Evolutionary conservation across 2,888 invertebrate species (phyloP).

Genomic region (Molorchus minor): DNA sequence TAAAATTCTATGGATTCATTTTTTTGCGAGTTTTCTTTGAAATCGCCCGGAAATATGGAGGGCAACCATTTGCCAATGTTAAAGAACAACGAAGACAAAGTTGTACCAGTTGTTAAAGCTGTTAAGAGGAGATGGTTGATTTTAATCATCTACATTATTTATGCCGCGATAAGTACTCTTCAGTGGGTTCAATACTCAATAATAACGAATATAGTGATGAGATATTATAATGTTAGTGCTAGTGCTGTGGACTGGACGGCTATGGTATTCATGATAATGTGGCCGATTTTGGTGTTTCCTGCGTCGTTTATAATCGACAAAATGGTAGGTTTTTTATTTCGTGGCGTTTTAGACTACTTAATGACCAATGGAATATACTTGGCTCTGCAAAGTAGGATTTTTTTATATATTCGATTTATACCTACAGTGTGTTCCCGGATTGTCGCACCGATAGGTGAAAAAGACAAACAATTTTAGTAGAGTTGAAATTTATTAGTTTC

Average conservation of each 20-base stretch:
- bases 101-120: constrained; percentile 62
- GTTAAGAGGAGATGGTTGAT: constrained; percentile 84
- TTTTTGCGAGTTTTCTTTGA: not conserved
- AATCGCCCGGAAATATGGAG: not conserved
- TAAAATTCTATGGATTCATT: not conserved
- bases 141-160: constrained; percentile 82
- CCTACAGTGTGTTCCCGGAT: too few species aligned
- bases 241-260: constrained; percentile 93
- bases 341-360: too few species aligned
- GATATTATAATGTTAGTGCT: constrained; percentile 77
- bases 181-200: constrained; percentile 98
- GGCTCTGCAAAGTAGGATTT: too few species aligned
- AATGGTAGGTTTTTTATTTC: constrained; percentile 78
- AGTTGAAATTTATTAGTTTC: too few species aligned
- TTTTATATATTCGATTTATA: too few species aligned
- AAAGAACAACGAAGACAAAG: constrained; percentile 4
- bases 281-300: constrained; percentile 95
- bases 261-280: constrained; percentile 95
- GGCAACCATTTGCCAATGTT: constrained; percentile 12
- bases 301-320: constrained; percentile 94
- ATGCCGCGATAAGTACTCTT: constrained; percentile 88
- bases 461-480: too few species aligned
- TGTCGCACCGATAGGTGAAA: too few species aligned
- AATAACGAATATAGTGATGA: constrained; percentile 82
- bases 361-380: too few species aligned